Evolutionary conservation across 1,140 invertebrate species (phyloP), one percentile per base, ranked within the genome.

Genomic region (Gryon sp.): DNA sequence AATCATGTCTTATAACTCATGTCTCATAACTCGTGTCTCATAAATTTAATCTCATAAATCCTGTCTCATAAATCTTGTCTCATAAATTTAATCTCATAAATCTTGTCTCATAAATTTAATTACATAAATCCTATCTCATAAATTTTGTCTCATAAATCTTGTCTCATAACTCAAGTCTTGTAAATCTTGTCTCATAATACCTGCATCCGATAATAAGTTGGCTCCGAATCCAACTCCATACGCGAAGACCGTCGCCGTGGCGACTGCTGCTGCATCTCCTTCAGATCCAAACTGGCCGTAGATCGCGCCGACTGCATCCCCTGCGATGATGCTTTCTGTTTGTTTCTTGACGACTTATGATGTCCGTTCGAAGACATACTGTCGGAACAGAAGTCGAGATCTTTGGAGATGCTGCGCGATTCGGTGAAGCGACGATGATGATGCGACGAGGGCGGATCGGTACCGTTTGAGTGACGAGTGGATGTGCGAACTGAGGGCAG

Each of bases 211-310:
- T 86, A 87, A 60, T 87, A 88, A 4, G 83, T 88, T 3, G 87
- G 87, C 18, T 89, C 87, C 0, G 87, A 89, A 53, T 89, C 87
- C 20, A 88, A 88, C 19, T 89, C 87, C 16, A 88, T 36, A 0
- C 84, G 84, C 6, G 82, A 52, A 1, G 18, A 86, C n/a, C n/a
- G n/a, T n/a, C n/a, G n/a, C 84, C 63, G 82, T 82, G 4, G 81
- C 62, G 2, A n/a, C n/a, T n/a, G n/a, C n/a, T n/a, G n/a, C 11
- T 82, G 80, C 6, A 75, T 74, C 19, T 87, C 82, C 20, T 82
- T 82, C 30, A 80, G 83, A 30, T 88, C 85, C 0, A 87, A 77
- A 11, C 87, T 88, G 0, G 83, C 82, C 0, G 86, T 88, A 0
- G 86, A 87, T 7, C 84, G 78, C 4, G 83, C 81, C 6, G 86